phyloP scores from a whole-genome alignment of 35 echinoderm and acorn worm species.

The Apostichopus japonicus region DNA sequence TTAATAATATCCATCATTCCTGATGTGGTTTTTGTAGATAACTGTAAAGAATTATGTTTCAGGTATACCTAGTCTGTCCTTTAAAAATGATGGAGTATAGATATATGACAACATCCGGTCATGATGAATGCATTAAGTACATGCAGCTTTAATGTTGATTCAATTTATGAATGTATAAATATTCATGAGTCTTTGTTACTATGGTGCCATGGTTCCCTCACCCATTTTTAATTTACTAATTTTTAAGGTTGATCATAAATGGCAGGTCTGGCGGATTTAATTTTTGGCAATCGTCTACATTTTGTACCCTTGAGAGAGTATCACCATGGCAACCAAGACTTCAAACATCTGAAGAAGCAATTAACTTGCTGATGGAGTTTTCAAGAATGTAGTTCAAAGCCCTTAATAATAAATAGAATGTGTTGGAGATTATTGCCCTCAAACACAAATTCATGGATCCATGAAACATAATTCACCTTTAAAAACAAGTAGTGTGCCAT shows the following conservation, averaged over 20 bases:
- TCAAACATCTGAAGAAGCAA: background rate
- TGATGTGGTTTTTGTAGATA: too few relatives aligned
- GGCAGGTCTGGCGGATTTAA: background rate
- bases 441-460: background rate
- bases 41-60: too few relatives aligned
- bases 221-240: background rate
- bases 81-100: too few relatives aligned
- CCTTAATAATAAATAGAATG: background rate
- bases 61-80: too few relatives aligned
- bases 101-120: too few relatives aligned
- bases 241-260: background rate
- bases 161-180: too few relatives aligned
- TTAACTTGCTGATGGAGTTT: background rate
- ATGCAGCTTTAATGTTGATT: too few relatives aligned
- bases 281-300: background rate
- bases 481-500: too few relatives aligned
- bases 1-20: too few relatives aligned
- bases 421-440: background rate
- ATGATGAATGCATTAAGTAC: too few relatives aligned
- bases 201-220: background rate
- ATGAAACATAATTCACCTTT: background rate
- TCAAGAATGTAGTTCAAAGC: background rate
- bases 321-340: background rate
- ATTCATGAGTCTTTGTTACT: background rate
- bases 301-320: background rate